Base-by-base conservation (phyloP, 2,797 vertebrate species). In the Myiothlypis chrysogaster region DNA sequence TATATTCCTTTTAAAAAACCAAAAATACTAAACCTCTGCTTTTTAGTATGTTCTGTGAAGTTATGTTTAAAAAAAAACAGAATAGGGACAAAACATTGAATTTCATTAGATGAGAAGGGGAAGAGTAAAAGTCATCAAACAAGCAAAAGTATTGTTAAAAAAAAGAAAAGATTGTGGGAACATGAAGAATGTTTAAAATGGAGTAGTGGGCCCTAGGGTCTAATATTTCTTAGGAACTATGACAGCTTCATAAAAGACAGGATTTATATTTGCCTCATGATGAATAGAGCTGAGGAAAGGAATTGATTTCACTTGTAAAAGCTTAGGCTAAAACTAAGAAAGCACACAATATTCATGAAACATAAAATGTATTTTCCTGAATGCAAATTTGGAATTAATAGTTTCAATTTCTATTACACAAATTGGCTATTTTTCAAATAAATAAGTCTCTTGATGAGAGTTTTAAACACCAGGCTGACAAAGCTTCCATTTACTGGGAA, bases 221-320 rank as follows among this genome's bases (percentile, higher is more conserved):
- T 64, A 85, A 94, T 93, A 93, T 70, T 93, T 96, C 92, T 79
- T 24, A 83, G 69, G 18, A 92, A 89, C 41, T 39, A 34, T 56
- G 88, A 92, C 93, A 91, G 83, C 59, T 84, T 82, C 63, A 87
- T 79, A 71, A 86, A 95, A 94, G 86, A 79, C 32, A 88, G 69
- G 65, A 93, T 84, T 94, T 44, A 5, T 78, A 20, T 50, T 56
- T 91, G n/a, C 66, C 85, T 69, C 55, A 32, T 75, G 56, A 93
- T 68, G 18, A 89, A 87, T 70, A 78, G 12, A 56, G 14, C 8
- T 69, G 25, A 87, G 52, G 47, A 68, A 81, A 88, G 55, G 86
- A 93, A 87, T 32, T 64, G 1, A 89, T 81, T 94, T 86, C n/a
- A 49, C 32, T 90, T 60, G 52, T n/a, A 71, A 90, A 92, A 71